Evolutionary conservation across 2,888 invertebrate species (phyloP), one percentile per base, ranked within the genome.

Genomic region (Gymnocheta viridis): DNA sequence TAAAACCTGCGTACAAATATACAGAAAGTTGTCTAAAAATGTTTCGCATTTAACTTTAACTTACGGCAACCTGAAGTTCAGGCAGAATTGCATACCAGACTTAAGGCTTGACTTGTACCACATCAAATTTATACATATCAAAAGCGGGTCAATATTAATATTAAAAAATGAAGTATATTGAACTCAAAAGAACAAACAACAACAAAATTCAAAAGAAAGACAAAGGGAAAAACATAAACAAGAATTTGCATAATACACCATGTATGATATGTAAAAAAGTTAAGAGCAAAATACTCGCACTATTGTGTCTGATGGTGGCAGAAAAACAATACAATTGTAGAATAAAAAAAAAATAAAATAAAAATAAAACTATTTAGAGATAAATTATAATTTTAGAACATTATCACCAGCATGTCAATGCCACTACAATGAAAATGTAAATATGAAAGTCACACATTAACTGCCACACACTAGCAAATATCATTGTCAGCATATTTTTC

Each of bases 331-430:
- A 58, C n/a, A 49, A 27, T 47, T 4, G 12, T 14, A n/a, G 27
- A 29, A 22, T 17, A 32, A 32, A 44, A 32, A 14, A 22, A 22
- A 2, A 76, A 27, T 7, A 1, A 44, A 24, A 17, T 6, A 64
- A 27, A 24, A 22, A n/a, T n/a, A 29, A 51, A 49, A 22, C n/a
- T 41, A 49, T 62, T 69, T 27, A 51, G 69, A 56, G 47, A 73
- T 78, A 69, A 76, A 76, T 58, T 70, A 69, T 70, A 67, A 74
- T 66, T 76, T 76, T 27, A 76, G 67, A 72, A 69, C 44, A 44
- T 80, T 80, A 83, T 72, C 80, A 72, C 44, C 76, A 83, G 32
- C 64, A 79, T 78, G 67, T 49, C 74, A 74, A 74, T 69, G 22
- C 72, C 32, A 66, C 47, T 66, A 32, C 12, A 54, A 56, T 24